Evolutionary conservation across 2,797 vertebrate genomes (phyloP), one percentile per base, ranked within the genome.

Genomic region (Morus bassanus): DNA sequence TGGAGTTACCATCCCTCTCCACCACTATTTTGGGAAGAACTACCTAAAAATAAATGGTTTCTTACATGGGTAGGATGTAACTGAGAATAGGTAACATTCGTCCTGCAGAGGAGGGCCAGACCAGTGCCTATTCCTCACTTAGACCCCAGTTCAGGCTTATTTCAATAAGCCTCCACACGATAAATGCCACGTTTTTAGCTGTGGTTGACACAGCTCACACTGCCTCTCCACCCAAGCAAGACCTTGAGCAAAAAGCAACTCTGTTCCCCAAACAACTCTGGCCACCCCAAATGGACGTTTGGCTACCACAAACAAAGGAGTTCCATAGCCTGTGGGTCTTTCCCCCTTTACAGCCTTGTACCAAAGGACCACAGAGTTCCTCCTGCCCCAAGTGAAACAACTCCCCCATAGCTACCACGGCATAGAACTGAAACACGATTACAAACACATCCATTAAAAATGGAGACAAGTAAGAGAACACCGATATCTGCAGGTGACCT

Each of bases 171-270:
- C 10, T 72, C 30, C 18, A 10, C 31, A 43, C 8, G 28, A 84
- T 11, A 82, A 76, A 90, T 67, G 8, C 22, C 54, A 31, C 11
- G 5, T 0, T 88, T 94, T 86, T 16, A 59, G 41, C 35, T 60
- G 41, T 1, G 1, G 27, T 11, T 61, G 43, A 13, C 46, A n/a
- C 0, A 1, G 68, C 37, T 84, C 65, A 15, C 0, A 0, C 21
- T 24, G 13, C 30, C 41, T 54, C 18, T 84, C 17, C 35, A 79
- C 18, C 17, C 18, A 67, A 76, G 9, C 14, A 45, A 65, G n/a
- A 60, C 6, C 3, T 79, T 67, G 43, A 85, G 31, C 35, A 56
- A 56, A 53, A 89, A 25, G 15, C 25, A 67, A 37, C 14, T 90
- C 54, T 28, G 3, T 27, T 82, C 7, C 39, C 24, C 28, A 30